Base-by-base conservation (phyloP, 2,797 vertebrate species). In the Poeciliopsis presidionis region DNA sequence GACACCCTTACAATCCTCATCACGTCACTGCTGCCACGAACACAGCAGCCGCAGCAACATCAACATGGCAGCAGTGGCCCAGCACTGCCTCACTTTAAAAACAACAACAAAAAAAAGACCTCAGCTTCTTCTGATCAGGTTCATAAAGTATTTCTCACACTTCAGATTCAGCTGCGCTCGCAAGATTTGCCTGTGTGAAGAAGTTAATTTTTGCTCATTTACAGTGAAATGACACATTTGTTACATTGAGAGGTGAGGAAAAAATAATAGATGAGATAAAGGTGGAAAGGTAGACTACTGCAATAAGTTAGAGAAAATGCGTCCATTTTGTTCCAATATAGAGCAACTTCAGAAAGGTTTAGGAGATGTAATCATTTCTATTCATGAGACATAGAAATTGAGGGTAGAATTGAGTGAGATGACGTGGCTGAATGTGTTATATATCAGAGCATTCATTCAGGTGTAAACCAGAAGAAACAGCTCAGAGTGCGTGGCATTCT, bases 1-100 rank as follows among this genome's bases (percentile, higher is more conserved):
- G 84, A 82, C 83, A 25, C 49, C 61, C 28, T 82, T 79, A 11
- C 87, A 55, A 75, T 70, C 79, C 85, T 73, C 82, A 74, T 85
- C 79, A 75, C 77, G 67, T 84, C 91, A 86, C 81, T n/a, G 84
- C 81, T 75, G 77, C 83, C 89, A 84, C 45, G 16, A 84, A 63
- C 79, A 81, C 69, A 30, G 74, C 49, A 53, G 69, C 76, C 30
- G 7, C 67, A 14, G 73, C 39, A 18, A 78, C 14, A 82, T 39
- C 74, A 82, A 86, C 88, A 86, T 49, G 84, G 65, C 71, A 5
- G 59, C 57, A 69, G 74, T 69, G 73, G 74, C 80, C 78, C 73
- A 30, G 75, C 43, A 47, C 43, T 69, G 28, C n/a, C 18, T 8
- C 47, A 46, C 28, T 69, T 39, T 30, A 22, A 22, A 9, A 36